These are phyloP conservation scores for Miniopterus natalensis DNA, from an alignment of 2,113 vertebrate genomes.

Conservation along the genomic window DNA sequence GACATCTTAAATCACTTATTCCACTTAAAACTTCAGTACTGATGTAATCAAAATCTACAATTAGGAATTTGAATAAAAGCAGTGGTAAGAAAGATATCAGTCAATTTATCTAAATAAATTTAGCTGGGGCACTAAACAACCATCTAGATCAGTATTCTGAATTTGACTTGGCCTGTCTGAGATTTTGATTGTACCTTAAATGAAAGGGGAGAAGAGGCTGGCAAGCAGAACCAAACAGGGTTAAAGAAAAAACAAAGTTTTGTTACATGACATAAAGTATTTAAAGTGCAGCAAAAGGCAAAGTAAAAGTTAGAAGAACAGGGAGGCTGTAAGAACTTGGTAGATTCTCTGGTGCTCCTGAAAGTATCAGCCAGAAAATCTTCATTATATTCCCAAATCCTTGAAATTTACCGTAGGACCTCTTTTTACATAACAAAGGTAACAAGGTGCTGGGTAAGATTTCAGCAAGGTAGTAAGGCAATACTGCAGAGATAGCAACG, in stretches of 20 bases:
- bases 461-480: constrained; percentile 26
- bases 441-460: not conserved
- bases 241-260: constrained; percentile 36
- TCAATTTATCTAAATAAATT: not conserved
- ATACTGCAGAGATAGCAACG: not conserved
- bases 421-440: constrained; percentile 48
- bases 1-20: constrained; percentile 8
- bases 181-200: constrained; percentile 6
- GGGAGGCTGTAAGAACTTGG: not conserved
- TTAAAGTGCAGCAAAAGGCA: not conserved
- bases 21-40: not conserved
- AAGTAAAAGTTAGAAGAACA: not conserved
- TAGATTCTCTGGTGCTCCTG: not conserved
- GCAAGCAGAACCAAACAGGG: constrained; percentile 12
- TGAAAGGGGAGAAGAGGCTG: not conserved
- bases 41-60: not conserved
- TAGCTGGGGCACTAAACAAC: not conserved
- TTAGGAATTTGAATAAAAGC: not conserved
- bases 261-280: not conserved
- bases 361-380: not conserved
- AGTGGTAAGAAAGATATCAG: not conserved
- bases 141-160: not conserved
- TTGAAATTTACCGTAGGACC: not conserved
- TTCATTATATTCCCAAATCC: not conserved
- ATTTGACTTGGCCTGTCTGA: not conserved